These are phyloP conservation scores for Dastarcus helophoroides DNA, from an alignment of 2,888 invertebrate species.

Conservation along the genomic window DNA sequence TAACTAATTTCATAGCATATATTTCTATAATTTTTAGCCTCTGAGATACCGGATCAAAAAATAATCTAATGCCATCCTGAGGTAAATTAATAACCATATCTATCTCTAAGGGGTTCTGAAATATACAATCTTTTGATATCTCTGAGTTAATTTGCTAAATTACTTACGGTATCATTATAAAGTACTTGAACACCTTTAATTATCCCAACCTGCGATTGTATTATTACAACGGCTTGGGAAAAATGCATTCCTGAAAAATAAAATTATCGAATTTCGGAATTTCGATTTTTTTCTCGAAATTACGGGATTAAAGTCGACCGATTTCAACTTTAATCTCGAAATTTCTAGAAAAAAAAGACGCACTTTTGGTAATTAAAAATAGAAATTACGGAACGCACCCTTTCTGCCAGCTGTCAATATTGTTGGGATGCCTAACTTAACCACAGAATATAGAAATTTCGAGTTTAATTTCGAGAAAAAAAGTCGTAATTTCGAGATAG, in stretches of 20 bases:
- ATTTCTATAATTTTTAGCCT: constrained; percentile 96
- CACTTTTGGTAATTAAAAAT: too few relatives aligned
- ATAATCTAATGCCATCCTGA: constrained; percentile 90
- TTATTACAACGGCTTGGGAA: constrained; percentile 92
- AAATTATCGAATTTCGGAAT: constrained; percentile 16
- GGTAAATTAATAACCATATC: constrained; percentile 95
- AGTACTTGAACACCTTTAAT: constrained; percentile 93
- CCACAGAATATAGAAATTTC: too few relatives aligned
- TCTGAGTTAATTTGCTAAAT: not conserved
- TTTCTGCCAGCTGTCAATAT: too few relatives aligned
- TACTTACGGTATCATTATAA: constrained; percentile 83
- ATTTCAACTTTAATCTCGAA: too few relatives aligned
- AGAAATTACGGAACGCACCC: too few relatives aligned
- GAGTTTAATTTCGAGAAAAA: too few relatives aligned
- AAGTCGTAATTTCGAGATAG: too few relatives aligned
- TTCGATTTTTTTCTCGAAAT: constrained; percentile 13
- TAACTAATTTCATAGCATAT: constrained; percentile 92
- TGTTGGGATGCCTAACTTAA: too few relatives aligned
- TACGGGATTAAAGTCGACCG: too few relatives aligned
- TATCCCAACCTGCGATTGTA: constrained; percentile 90
- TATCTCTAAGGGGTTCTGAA: constrained; percentile 86
- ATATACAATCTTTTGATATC: constrained; percentile 24
- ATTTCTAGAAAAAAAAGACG: too few relatives aligned
- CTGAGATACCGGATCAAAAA: constrained; percentile 92
- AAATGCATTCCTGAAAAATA: constrained; percentile 87